phyloP scores from a whole-genome alignment of 1,140 invertebrate species.

The Ganaspis sp. region DNA sequence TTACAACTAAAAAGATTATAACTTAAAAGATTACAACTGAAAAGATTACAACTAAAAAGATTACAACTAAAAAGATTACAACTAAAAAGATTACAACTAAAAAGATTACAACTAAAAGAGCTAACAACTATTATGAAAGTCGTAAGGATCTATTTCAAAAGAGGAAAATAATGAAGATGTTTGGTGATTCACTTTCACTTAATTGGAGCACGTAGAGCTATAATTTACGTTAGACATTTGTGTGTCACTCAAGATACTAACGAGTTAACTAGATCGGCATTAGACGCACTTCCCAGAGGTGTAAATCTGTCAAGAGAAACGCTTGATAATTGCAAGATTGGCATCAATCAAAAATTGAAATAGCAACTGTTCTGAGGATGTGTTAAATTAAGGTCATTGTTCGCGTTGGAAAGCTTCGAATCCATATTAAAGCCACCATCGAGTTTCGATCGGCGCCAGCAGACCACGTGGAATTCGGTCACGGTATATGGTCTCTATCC shows the following conservation, averaged over 20 bases:
- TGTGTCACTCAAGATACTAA: slow-evolving; percentile 8
- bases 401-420: neutral
- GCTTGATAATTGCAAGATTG: no score
- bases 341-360: no score
- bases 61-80: no score
- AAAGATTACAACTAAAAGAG: no score
- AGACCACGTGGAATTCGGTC: slow-evolving; percentile 9
- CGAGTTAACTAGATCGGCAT: slow-evolving; percentile 8
- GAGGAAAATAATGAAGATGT: neutral
- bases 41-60: no score
- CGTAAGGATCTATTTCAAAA: neutral
- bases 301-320: neutral
- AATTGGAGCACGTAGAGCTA: slow-evolving; percentile 7
- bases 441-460: neutral
- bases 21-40: no score
- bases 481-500: slow-evolving; percentile 10
- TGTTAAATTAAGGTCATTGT: slow-evolving; percentile 2
- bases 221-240: slow-evolving; percentile 10
- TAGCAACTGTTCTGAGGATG: neutral
- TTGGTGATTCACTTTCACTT: neutral
- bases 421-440: slow-evolving; percentile 3
- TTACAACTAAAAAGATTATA: no score
- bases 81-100: no score
- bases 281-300: neutral
- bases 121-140: neutral